A percentile compares a stretch with the other conserved stretches of the same genome.
These are phyloP conservation scores for Schizothorax lantsangensis DNA, from an alignment of 2,797 vertebrate species.

Conservation along the genomic window DNA sequence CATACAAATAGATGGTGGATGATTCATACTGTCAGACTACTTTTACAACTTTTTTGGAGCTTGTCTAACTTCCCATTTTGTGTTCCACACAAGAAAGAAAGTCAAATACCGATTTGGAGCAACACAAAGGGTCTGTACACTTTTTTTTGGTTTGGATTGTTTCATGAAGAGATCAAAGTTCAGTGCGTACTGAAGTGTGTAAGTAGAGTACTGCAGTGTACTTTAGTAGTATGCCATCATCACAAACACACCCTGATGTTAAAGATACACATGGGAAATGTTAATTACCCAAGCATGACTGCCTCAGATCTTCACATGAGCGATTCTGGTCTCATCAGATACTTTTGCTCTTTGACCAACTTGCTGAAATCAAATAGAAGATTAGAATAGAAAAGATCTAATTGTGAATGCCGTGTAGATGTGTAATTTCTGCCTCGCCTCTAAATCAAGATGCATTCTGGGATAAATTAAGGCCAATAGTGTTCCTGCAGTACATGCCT, in stretches of 20 bases:
- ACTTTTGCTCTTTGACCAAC: background rate
- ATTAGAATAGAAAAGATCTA: background rate
- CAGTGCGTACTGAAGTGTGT: background rate
- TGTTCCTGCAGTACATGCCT: background rate
- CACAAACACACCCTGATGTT: background rate
- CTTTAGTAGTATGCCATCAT: background rate
- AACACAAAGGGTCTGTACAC: background rate
- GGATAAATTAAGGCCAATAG: background rate
- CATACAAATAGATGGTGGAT: background rate
- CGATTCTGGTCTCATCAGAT: background rate
- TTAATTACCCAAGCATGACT: background rate
- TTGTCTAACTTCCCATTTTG: background rate
- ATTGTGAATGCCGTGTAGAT: background rate
- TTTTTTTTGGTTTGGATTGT: background rate
- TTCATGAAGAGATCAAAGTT: background rate
- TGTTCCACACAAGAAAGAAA: background rate
- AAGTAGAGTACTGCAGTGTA: background rate
- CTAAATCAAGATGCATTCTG: constrained; percentile 5
- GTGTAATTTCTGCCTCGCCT: background rate
- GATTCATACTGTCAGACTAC: background rate
- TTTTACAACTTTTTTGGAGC: background rate
- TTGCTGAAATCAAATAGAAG: background rate
- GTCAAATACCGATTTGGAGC: background rate
- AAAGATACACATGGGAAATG: background rate
- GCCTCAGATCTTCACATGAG: background rate